Conservation (phyloP, 2,797 vertebrate species). For the Phrynocephalus forsythii region DNA sequence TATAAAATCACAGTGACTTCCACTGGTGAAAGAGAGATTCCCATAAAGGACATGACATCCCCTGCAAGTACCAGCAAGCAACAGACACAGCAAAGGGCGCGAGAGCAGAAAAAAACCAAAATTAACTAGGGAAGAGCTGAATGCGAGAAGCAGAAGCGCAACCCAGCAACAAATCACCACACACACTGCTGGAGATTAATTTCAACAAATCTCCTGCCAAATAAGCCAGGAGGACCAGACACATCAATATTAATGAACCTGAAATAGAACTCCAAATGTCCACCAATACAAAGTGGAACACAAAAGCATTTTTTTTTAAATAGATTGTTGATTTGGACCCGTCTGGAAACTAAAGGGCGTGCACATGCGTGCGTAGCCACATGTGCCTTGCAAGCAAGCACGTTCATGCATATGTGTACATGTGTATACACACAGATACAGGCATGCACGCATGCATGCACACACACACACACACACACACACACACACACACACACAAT, state of each 20-base stretch:
- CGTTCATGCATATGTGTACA: slow-evolving; percentile 30
- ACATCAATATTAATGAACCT: slow-evolving; percentile 83
- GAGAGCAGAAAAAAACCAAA: slow-evolving; percentile 81
- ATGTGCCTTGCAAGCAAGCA: too few species aligned
- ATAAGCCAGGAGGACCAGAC: slow-evolving; percentile 70
- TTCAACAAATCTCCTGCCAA: slow-evolving; percentile 74
- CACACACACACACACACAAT: slow-evolving; percentile 21
- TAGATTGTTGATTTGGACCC: slow-evolving; percentile 76
- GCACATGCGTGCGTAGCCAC: slow-evolving; percentile 13
- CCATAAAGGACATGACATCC: slow-evolving; percentile 77
- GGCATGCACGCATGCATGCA: too few species aligned
- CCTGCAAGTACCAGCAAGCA: slow-evolving; percentile 74
- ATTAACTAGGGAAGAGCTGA: slow-evolving; percentile 79
- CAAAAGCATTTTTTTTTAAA: slow-evolving; percentile 79
- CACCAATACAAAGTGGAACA: slow-evolving; percentile 66
- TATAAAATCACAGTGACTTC: slow-evolving; percentile 76
- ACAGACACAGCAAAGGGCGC: slow-evolving; percentile 70
- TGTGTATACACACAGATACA: too few species aligned
- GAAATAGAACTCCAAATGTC: slow-evolving; percentile 77
- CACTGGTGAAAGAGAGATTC: slow-evolving; percentile 78
- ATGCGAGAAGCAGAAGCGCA: slow-evolving; percentile 59
- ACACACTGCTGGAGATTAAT: slow-evolving; percentile 77
- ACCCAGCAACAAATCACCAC: slow-evolving; percentile 77
- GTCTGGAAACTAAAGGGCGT: slow-evolving; percentile 71
- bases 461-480: too few species aligned